Base-by-base conservation (phyloP, 2,113 vertebrate species). In the Caranx ignobilis region DNA sequence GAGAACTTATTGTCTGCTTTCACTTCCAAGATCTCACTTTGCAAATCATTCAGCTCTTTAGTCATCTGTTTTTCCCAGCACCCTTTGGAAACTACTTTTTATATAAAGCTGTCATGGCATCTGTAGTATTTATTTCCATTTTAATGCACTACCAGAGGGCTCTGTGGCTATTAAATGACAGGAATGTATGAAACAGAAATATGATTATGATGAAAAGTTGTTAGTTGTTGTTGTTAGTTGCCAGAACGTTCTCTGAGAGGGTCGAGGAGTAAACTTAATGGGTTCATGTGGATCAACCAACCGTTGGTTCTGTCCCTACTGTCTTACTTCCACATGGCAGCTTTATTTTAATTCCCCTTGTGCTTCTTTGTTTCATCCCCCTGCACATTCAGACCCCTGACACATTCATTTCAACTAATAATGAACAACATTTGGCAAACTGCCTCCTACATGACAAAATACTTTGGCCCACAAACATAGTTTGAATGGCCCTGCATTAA, bases 1-100 rank as follows among this genome's bases (percentile, higher is more conserved):
- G 60, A 82, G 31, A 39, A 56, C 16, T 70, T 32, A 81, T 68
- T 43, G 19, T 75, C 65, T 64, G 43, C 64, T 21, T 61, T 79
- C 61, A 70, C 41, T 72, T 69, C 64, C 34, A 65, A 59, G 68
- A 43, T 65, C 48, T 79, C 39, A 8, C 34, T 52, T 75, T 76
- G 43, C n/a, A 78, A 77, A 68, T 83, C 37, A 79, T 45, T 19
- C 21, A 39, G 48, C 65, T 54, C 11, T 41, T 65, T 19, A 59
- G 8, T 78, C 10, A 71, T 57, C 47, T 16, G 32, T 65, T 26
- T 55, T 12, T 61, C 19, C 57, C 1, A 7, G 64, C 11, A 39
- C 11, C 31, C 6, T 35, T n/a, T 72, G 39, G 19, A 68, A 79
- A 54, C n/a, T 52, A 74, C 74, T 60, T 21, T 2, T 35, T 19